phyloP scores from a whole-genome alignment of 1,140 invertebrate genomes.

The Calephelis nemesis region DNA sequence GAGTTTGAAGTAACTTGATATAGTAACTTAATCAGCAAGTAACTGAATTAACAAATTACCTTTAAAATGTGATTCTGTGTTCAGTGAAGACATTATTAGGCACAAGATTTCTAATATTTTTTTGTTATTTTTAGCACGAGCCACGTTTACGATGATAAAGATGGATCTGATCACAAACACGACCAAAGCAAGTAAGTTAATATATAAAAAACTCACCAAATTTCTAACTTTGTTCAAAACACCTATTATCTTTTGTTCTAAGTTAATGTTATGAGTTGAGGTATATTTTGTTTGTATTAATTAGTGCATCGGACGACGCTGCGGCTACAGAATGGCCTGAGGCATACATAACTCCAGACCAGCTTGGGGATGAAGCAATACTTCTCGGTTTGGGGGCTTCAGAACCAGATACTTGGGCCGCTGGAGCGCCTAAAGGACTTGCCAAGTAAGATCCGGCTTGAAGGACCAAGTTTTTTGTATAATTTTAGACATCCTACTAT shows the following conservation, averaged over 20 bases:
- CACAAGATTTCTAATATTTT: conserved; percentile 34
- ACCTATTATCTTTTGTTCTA: too few species aligned
- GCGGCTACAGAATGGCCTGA: conserved; percentile 70
- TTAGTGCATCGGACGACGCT: conserved; percentile 72
- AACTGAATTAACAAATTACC: too few species aligned
- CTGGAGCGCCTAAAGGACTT: conserved; percentile 91
- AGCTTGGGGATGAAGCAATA: conserved; percentile 86
- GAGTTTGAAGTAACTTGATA: too few species aligned
- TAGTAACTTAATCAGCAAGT: too few species aligned
- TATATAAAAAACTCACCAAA: background rate
- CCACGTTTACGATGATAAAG: conserved; percentile 73
- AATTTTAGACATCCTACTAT: background rate
- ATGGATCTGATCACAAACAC: conserved; percentile 73
- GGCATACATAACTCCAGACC: conserved; percentile 64
- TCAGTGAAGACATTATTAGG: background rate
- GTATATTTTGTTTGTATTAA: conserved; percentile 7
- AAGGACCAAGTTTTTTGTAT: conserved; percentile 16
- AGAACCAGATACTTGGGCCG: conserved; percentile 95
- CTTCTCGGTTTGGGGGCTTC: conserved; percentile 87
- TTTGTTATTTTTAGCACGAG: conserved; percentile 64
- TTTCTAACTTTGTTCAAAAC: background rate
- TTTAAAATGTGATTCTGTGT: conserved; percentile 28
- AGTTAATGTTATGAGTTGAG: background rate
- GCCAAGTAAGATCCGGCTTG: conserved; percentile 80
- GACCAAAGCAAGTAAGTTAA: conserved; percentile 76